Evolutionary conservation across 2,797 vertebrate genomes (phyloP).

Genomic region (Alcedo quadribrachys): DNA sequence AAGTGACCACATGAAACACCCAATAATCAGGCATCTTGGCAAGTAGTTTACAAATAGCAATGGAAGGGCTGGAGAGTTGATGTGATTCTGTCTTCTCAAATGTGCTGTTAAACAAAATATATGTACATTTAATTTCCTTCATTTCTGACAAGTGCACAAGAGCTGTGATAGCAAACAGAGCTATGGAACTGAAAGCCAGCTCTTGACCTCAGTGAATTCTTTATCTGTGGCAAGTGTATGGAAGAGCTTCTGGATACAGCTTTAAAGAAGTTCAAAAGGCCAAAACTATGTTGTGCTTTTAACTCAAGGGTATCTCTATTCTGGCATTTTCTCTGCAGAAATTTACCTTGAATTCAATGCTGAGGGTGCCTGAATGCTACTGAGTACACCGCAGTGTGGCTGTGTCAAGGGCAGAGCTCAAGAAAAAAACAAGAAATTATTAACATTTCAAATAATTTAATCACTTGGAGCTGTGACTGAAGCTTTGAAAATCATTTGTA

Average conservation of each 20-base stretch:
- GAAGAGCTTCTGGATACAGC: background rate
- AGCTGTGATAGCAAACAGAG: background rate
- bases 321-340: background rate
- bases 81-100: background rate
- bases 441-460: background rate
- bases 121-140: background rate
- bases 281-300: background rate
- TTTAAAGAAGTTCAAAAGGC: background rate
- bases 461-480: background rate
- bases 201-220: background rate
- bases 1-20: background rate
- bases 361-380: background rate
- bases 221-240: background rate
- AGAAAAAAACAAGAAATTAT: background rate
- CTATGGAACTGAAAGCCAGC: background rate
- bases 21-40: background rate
- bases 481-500: background rate
- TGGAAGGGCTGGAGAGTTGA: background rate
- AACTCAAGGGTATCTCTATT: background rate
- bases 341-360: background rate
- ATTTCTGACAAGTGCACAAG: background rate
- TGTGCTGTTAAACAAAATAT: background rate
- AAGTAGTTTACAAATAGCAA: background rate
- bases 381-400: background rate
- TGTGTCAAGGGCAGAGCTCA: background rate